Conservation (phyloP, 2,797 vertebrate genomes). For the Fundulus diaphanus region DNA sequence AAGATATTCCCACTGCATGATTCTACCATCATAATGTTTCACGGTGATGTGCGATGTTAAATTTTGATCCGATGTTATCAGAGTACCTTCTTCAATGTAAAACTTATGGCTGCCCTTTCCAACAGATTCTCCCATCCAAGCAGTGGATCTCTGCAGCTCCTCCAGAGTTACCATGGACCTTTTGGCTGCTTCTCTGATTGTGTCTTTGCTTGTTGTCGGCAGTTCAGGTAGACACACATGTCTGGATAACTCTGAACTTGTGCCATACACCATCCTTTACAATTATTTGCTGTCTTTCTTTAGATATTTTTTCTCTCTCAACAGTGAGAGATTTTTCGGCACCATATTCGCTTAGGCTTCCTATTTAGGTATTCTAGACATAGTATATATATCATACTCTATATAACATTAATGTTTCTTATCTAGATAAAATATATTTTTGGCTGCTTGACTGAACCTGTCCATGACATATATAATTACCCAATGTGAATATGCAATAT, state of each 20-base stretch:
- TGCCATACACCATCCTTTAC: background rate
- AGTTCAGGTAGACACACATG: background rate
- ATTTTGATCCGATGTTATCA: background rate
- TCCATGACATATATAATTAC: background rate
- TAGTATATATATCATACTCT: background rate
- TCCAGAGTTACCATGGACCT: background rate
- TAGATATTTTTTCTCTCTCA: too few relatives aligned
- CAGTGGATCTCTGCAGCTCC: background rate
- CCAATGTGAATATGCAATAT: background rate
- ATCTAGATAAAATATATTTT: background rate
- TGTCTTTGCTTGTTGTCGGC: background rate
- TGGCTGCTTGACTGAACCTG: background rate
- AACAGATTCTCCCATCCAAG: background rate
- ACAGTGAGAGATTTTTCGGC: too few relatives aligned
- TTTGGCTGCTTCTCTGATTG: background rate
- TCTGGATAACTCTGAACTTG: background rate
- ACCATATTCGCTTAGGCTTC: too few relatives aligned
- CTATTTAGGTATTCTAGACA: too few relatives aligned
- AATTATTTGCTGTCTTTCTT: too few relatives aligned
- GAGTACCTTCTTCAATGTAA: background rate
- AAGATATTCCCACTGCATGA: background rate
- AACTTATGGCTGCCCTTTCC: background rate
- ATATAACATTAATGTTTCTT: background rate
- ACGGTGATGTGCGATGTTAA: background rate
- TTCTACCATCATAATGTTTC: background rate